phyloP scores from a whole-genome alignment of 1,140 invertebrate species.

The Platorchestia sp. region DNA sequence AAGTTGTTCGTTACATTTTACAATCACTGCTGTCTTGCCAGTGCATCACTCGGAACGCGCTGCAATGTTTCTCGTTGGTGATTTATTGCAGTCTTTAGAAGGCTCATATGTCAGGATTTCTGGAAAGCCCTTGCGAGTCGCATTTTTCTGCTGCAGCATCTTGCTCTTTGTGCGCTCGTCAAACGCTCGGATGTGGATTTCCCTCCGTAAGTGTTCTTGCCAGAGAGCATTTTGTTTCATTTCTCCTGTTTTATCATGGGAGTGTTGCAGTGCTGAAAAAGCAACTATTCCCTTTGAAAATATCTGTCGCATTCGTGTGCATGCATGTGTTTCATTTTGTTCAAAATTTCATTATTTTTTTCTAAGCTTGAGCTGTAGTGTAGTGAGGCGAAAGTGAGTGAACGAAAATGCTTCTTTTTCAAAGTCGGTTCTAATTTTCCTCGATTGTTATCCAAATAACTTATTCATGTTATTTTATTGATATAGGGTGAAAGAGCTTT shows the following conservation, averaged over 20 bases:
- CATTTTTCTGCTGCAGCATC: not conserved
- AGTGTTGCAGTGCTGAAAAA: not conserved
- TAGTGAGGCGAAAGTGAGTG: not conserved
- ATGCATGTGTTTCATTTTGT: not conserved
- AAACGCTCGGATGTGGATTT: not conserved
- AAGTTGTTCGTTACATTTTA: not conserved
- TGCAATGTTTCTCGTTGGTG: not conserved
- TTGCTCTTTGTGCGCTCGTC: conserved; percentile 18
- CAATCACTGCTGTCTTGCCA: not conserved
- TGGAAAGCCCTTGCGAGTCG: not conserved
- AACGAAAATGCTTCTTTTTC: not conserved
- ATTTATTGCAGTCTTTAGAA: conserved; percentile 9
- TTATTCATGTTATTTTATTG: not conserved
- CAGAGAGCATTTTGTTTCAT: not conserved
- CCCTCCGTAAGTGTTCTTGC: not conserved
- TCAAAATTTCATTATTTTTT: not conserved
- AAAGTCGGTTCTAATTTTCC: not conserved
- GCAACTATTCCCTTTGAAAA: not conserved
- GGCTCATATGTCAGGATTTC: conserved; percentile 26
- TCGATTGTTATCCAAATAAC: not conserved
- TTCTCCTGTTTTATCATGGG: not conserved
- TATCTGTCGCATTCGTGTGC: not conserved
- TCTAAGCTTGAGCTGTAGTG: not conserved
- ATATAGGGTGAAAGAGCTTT: not conserved
- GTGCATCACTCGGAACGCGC: not conserved